phyloP scores from a whole-genome alignment of 2,888 invertebrate genomes.

The Tigriopus californicus region DNA sequence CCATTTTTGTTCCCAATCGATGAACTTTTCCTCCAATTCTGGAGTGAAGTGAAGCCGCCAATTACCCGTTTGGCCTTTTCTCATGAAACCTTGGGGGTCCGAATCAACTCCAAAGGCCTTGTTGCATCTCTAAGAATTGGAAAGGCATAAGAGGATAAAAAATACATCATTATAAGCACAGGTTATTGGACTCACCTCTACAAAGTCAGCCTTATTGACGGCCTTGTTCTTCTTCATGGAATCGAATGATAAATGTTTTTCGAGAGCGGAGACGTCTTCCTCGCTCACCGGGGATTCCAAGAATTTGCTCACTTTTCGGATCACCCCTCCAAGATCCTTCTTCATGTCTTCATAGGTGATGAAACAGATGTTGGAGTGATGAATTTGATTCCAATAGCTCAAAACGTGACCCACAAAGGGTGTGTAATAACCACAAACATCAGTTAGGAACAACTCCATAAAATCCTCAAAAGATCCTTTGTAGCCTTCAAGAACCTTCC shows the following conservation, averaged over 20 bases:
- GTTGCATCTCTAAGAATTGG: not conserved
- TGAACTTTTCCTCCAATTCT: constrained; percentile 26
- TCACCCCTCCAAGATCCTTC: constrained; percentile 34
- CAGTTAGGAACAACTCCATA: not conserved
- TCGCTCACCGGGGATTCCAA: constrained; percentile 30
- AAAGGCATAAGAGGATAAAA: not conserved
- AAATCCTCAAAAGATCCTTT: constrained; percentile 21
- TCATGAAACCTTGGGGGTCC: constrained; percentile 1
- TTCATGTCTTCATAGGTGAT: not conserved
- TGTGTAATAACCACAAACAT: not conserved
- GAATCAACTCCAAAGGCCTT: not conserved
- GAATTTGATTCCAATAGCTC: not conserved
- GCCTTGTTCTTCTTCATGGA: constrained; percentile 40
- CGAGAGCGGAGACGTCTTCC: constrained; percentile 30
- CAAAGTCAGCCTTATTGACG: constrained; percentile 34
- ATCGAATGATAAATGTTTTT: constrained; percentile 38
- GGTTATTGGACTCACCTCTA: not conserved
- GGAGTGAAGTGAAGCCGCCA: constrained; percentile 29
- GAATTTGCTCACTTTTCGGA: constrained; percentile 34
- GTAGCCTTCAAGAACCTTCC: constrained; percentile 22
- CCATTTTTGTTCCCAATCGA: constrained; percentile 22
- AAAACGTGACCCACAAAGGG: constrained; percentile 18
- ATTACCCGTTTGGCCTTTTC: constrained; percentile 26
- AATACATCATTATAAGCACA: not conserved
- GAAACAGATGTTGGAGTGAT: not conserved